Base-by-base conservation (phyloP, 2,113 vertebrate species). In the Ailuropoda melanoleuca region DNA sequence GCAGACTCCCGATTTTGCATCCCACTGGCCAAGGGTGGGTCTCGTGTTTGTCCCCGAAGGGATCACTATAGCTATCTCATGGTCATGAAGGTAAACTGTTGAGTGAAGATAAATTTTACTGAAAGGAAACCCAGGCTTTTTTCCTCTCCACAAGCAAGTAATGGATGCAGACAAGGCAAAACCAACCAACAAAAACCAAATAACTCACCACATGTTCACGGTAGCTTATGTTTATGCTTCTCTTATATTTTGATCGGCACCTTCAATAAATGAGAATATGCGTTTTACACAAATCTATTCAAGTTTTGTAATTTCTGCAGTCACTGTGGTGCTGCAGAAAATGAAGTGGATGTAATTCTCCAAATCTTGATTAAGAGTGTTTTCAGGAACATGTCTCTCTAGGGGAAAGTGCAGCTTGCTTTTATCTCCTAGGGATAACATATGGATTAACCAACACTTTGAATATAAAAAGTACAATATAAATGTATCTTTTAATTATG, bases 401-500 rank as follows among this genome's bases (percentile, higher is more conserved):
- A 72, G 23, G 34, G 68, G 19, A 77, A 90, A 96, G 19, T 58
- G 1, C 6, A 60, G 23, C 13, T 34, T 74, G 13, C 31, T 97
- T 94, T 70, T 82, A 56, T 86, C 34, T 92, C 85, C 9, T 58
- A 96, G 43, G 48, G 34, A 78, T 93, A 75, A 78, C 18, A 23
- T 89, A 64, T 39, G 37, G 60, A 87, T 96, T 85, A 86, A 86
- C 29, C 17, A 55, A 82, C 18, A 64, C 43, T 93, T 93, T 56
- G 68, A 85, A 72, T 64, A 80, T 70, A 74, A 88, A 81, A 96
- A 62, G 11, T 75, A 50, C 14, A 85, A 84, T 93, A 70, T 89
- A 68, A 93, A 66, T 39, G 12, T 37, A 88, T 85, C 84, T 56
- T 93, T 96, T 95, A 96, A 96, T 93, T 90, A 95, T 53, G 24